These are phyloP conservation scores for Norana najaformis DNA, from an alignment of 2,888 invertebrate species.

Conservation along the genomic window DNA sequence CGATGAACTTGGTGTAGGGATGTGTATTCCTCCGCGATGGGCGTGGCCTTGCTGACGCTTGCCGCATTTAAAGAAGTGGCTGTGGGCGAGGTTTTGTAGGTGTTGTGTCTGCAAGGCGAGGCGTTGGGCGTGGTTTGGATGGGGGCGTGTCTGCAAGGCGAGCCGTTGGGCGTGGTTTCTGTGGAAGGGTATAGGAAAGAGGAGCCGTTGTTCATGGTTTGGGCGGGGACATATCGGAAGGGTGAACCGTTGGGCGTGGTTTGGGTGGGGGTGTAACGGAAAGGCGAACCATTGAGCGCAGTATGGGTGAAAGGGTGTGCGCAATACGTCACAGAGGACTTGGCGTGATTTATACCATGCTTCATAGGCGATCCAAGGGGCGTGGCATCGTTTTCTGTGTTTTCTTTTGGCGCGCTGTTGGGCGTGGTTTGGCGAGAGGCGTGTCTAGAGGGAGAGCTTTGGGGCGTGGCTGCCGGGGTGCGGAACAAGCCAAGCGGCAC, in stretches of 20 bases:
- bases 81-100: neutral
- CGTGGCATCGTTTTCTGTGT: neutral
- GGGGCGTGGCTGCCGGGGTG: conserved; percentile 42
- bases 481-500: conserved; percentile 42
- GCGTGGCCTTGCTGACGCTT: neutral
- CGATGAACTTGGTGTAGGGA: neutral
- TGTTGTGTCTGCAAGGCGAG: neutral
- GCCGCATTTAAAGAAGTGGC: neutral
- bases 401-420: neutral
- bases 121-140: no score
- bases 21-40: neutral
- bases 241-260: neutral
- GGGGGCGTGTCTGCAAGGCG: no score
- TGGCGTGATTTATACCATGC: neutral
- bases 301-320: neutral
- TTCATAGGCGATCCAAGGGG: neutral
- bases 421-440: neutral
- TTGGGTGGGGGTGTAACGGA: neutral
- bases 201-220: neutral
- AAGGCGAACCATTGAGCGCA: no score
- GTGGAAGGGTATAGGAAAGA: neutral
- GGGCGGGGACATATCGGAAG: neutral
- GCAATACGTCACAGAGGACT: neutral
- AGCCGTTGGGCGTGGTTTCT: neutral
- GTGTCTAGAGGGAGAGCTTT: conserved; percentile 29